These are phyloP conservation scores for Papilio elwesi DNA, from an alignment of 2,888 invertebrate genomes.

Conservation along the genomic window DNA sequence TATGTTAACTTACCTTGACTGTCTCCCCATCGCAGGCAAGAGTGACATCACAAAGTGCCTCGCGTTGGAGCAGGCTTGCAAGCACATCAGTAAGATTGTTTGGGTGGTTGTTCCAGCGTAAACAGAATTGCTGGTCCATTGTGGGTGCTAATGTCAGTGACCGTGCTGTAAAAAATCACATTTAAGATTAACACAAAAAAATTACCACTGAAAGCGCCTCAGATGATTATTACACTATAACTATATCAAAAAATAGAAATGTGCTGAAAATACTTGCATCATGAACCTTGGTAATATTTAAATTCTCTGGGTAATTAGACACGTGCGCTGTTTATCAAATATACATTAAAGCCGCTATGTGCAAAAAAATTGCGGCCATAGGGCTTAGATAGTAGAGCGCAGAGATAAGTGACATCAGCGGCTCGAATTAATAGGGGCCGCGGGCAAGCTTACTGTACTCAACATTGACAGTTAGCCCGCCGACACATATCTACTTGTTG, in stretches of 20 bases:
- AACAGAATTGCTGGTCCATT: slow-evolving; percentile 94
- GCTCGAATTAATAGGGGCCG: slow-evolving; percentile 84
- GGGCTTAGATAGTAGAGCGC: slow-evolving; percentile 83
- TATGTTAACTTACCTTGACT: slow-evolving; percentile 85
- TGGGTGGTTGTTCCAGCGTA: slow-evolving; percentile 97
- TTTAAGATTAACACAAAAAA: slow-evolving; percentile 59
- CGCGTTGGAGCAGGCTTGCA: slow-evolving; percentile 93
- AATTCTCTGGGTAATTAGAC: slow-evolving; percentile 66
- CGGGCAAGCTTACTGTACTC: slow-evolving; percentile 84
- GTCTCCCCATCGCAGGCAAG: slow-evolving; percentile 96
- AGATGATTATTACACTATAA: slow-evolving; percentile 9
- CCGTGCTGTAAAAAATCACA: slow-evolving; percentile 75
- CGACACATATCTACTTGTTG: slow-evolving; percentile 85
- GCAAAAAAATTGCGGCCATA: slow-evolving; percentile 83
- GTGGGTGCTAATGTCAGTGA: slow-evolving; percentile 84
- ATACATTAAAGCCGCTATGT: slow-evolving; percentile 73
- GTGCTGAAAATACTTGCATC: slow-evolving; percentile 52
- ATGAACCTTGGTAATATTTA: slow-evolving; percentile 55
- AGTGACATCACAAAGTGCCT: slow-evolving; percentile 96
- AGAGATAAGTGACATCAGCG: slow-evolving; percentile 84
- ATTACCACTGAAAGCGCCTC: slow-evolving; percentile 53
- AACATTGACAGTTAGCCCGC: slow-evolving; percentile 83
- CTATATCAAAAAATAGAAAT: neutral
- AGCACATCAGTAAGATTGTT: slow-evolving; percentile 95
- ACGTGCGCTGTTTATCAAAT: slow-evolving; percentile 76